Percentiles rank a stretch among this genome's conserved stretches.
These are phyloP conservation scores for Furnarius figulus DNA, from an alignment of 2,113 vertebrate genomes.

Conservation along the genomic window DNA sequence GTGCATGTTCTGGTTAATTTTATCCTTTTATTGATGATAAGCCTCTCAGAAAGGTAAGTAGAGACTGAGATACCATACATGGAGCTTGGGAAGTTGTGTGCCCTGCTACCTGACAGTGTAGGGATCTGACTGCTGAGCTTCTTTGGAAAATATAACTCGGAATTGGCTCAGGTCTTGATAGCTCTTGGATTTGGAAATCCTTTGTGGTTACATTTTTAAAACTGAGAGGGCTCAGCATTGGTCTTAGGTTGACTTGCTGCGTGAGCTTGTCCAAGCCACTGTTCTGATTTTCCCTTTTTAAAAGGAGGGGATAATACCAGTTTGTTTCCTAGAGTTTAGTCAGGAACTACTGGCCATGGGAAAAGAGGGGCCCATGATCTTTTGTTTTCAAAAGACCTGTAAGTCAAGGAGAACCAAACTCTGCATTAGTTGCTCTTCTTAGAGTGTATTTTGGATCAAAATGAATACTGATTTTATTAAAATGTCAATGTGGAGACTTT, in stretches of 20 bases:
- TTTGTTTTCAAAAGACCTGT: background rate
- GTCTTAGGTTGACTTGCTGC: background rate
- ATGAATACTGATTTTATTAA: background rate
- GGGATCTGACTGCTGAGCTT: background rate
- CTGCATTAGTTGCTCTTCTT: background rate
- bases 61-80: background rate
- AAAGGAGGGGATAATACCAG: background rate
- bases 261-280: background rate
- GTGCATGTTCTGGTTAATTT: background rate
- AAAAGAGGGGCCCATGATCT: background rate
- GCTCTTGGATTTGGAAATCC: background rate
- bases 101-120: background rate
- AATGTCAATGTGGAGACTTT: background rate
- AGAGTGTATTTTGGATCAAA: background rate
- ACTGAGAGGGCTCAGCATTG: background rate
- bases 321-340: background rate
- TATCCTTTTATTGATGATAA: background rate
- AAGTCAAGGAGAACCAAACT: background rate
- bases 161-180: background rate
- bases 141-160: background rate
- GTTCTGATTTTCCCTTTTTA: background rate
- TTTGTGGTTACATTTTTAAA: background rate
- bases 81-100: background rate
- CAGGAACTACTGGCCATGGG: background rate
- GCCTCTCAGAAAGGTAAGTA: background rate